Percentiles rank a stretch among this genome's conserved stretches.
Conservation (phyloP, 1,140 invertebrate genomes). For the Hycleus cichorii region DNA sequence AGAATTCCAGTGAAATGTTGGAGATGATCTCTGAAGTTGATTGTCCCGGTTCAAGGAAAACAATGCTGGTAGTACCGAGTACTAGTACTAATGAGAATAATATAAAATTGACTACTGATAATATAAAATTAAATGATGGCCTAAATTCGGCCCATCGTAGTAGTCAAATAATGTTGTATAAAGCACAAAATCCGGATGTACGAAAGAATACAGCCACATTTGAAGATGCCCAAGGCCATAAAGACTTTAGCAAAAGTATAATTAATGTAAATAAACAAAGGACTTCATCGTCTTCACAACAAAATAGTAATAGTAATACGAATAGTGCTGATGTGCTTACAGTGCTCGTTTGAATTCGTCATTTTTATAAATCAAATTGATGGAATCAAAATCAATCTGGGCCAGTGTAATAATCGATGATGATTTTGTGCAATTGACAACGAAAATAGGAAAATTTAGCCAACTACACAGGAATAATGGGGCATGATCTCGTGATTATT, state of each 20-base stretch:
- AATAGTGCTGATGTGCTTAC: constrained; percentile 35
- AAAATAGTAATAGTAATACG: constrained; percentile 31
- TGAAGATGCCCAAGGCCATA: constrained; percentile 58
- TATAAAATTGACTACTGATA: constrained; percentile 26
- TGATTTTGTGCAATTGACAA: constrained; percentile 27
- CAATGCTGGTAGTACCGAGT: constrained; percentile 36
- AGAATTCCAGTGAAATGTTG: constrained; percentile 50
- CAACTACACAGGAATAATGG: constrained; percentile 19
- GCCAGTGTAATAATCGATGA: constrained; percentile 23
- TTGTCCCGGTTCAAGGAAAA: constrained; percentile 40
- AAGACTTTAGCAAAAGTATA: constrained; percentile 70
- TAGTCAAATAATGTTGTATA: constrained; percentile 59
- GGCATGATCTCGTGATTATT: constrained; percentile 35
- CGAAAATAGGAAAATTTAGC: not conserved
- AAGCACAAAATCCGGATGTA: constrained; percentile 67
- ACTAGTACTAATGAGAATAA: constrained; percentile 32
- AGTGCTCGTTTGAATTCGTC: constrained; percentile 34
- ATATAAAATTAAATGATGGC: constrained; percentile 31
- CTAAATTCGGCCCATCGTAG: constrained; percentile 45
- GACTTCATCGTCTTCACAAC: constrained; percentile 28
- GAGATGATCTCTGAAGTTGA: constrained; percentile 55
- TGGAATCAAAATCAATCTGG: constrained; percentile 1
- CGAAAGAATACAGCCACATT: constrained; percentile 69
- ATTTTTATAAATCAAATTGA: too few species aligned
- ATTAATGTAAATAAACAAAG: constrained; percentile 46